These are phyloP conservation scores for Zaprionus gabonicus DNA, from an alignment of 1,140 invertebrate species.

Conservation along the genomic window DNA sequence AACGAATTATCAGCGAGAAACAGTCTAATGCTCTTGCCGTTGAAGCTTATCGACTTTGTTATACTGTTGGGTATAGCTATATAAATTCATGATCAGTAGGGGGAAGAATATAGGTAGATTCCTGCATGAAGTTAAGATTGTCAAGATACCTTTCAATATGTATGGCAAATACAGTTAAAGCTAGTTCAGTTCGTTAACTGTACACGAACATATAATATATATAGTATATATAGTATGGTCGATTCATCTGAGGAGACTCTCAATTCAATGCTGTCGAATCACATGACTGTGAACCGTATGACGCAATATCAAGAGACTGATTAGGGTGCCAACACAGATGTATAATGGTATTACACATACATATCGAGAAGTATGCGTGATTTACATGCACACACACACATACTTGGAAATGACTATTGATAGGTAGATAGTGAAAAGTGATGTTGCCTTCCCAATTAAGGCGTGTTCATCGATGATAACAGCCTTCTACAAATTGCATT, in stretches of 20 bases:
- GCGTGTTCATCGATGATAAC: conserved; percentile 21
- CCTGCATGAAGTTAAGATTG: neutral
- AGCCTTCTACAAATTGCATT: conserved; percentile 14
- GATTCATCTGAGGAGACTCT: conserved; percentile 8
- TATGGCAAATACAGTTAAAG: neutral
- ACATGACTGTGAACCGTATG: conserved; percentile 37
- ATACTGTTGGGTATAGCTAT: neutral
- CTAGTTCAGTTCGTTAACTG: neutral
- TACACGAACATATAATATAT: neutral
- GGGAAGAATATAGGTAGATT: neutral
- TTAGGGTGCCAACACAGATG: conserved; percentile 22
- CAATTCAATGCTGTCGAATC: conserved; percentile 24
- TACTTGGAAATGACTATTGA: conserved; percentile 1
- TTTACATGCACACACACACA: neutral
- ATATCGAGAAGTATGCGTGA: neutral
- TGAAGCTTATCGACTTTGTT: neutral
- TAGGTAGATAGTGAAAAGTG: conserved; percentile 29
- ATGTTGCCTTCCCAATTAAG: conserved; percentile 26
- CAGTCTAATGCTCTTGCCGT: neutral
- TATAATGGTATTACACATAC: neutral
- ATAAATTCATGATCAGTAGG: neutral
- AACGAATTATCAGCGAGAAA: neutral
- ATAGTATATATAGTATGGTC: neutral
- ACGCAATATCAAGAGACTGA: conserved; percentile 33
- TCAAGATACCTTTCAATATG: neutral